Evolutionary conservation across 2,888 invertebrate species (phyloP).

Genomic region (Pollenia griseotomentosa): DNA sequence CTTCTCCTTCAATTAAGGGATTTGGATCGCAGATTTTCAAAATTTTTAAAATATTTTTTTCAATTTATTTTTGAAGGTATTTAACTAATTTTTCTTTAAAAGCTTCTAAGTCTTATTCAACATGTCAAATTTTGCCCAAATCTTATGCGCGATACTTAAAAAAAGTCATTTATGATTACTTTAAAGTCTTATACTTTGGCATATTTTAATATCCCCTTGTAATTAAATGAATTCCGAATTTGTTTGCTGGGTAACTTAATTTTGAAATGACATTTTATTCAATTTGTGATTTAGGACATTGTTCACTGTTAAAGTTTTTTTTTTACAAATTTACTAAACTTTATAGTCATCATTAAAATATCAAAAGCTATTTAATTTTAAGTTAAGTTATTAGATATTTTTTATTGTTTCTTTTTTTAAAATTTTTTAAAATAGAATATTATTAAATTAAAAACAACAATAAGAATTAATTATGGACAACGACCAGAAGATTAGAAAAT

Average conservation of each 20-base stretch:
- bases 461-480: conserved; percentile 45
- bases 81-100: too few relatives aligned
- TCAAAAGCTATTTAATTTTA: conserved; percentile 12
- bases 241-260: background rate
- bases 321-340: conserved; percentile 7
- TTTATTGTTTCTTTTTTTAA: background rate
- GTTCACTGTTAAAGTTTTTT: background rate
- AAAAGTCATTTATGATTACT: too few relatives aligned
- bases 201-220: background rate
- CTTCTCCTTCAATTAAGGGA: too few relatives aligned
- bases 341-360: conserved; percentile 38
- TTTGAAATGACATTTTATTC: background rate
- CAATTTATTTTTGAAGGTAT: too few relatives aligned
- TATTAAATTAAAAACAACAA: conserved; percentile 29
- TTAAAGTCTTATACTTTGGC: too few relatives aligned
- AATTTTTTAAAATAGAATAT: conserved; percentile 26
- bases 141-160: too few relatives aligned
- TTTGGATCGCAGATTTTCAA: too few relatives aligned
- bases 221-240: background rate
- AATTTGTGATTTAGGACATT: conserved; percentile 8
- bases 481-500: conserved; percentile 56
- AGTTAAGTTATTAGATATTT: background rate
- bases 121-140: too few relatives aligned
- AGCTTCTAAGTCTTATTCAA: too few relatives aligned
- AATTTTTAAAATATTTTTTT: too few relatives aligned